These are phyloP conservation scores for Thamnophis sirtalis DNA, from an alignment of 2,113 vertebrate genomes.

Conservation along the genomic window DNA sequence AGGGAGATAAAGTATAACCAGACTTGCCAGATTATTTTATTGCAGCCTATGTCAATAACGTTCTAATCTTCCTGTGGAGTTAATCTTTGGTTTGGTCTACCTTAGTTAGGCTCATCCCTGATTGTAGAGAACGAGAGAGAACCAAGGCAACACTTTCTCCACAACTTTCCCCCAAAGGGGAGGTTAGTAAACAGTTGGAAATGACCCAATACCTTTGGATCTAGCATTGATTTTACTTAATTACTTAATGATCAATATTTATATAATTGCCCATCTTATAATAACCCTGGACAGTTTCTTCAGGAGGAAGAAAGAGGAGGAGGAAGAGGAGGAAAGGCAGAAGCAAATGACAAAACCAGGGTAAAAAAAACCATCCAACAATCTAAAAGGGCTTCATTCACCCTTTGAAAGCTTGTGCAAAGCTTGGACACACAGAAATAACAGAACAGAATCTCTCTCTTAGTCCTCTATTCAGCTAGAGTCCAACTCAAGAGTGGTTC, in stretches of 20 bases:
- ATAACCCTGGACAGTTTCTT: background rate
- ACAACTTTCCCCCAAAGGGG: background rate
- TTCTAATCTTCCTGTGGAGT: background rate
- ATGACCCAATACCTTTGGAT: background rate
- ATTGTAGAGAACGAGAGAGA: background rate
- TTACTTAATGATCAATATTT: background rate
- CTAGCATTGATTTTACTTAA: background rate
- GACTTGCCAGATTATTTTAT: background rate
- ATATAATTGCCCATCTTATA: background rate
- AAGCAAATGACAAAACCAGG: background rate
- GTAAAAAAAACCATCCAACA: background rate
- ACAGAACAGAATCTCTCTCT: background rate
- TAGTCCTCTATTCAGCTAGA: background rate
- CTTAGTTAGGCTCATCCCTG: background rate
- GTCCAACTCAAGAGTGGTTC: background rate
- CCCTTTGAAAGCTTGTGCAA: background rate
- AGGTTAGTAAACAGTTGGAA: background rate
- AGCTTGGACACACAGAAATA: background rate
- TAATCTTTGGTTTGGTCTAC: background rate
- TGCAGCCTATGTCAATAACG: background rate
- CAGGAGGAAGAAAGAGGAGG: background rate
- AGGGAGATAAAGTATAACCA: background rate
- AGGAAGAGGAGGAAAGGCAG: background rate
- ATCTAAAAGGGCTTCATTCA: background rate
- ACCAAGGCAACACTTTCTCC: background rate